Evolutionary conservation across 2,113 vertebrate genomes (phyloP).

Genomic region (Lagopus muta): DNA sequence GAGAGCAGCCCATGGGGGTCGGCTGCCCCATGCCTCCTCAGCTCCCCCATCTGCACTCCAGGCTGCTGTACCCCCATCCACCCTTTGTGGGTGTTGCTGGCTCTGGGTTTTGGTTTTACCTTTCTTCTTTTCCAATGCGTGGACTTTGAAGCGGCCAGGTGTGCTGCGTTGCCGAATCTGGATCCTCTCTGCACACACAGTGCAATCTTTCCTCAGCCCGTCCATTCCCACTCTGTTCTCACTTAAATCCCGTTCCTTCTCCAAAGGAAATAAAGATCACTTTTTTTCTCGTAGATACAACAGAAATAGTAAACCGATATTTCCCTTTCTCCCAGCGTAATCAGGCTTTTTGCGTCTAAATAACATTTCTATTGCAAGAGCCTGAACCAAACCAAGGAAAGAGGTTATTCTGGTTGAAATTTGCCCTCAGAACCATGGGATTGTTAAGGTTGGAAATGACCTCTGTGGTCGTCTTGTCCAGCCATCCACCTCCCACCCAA

Average conservation of each 20-base stretch:
- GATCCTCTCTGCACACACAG: neutral
- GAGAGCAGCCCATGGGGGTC: fast-evolving
- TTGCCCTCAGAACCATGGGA: fast-evolving
- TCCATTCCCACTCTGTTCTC: neutral
- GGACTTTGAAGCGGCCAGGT: fast-evolving
- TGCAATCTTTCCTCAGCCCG: neutral
- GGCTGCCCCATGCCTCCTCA: fast-evolving
- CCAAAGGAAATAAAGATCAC: neutral
- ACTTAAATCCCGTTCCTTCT: neutral
- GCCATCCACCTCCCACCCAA: too few species aligned
- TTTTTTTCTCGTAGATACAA: neutral
- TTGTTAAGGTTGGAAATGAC: too few species aligned
- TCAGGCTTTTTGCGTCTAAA: neutral
- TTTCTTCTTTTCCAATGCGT: fast-evolving
- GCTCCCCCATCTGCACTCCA: too few species aligned
- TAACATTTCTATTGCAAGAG: neutral
- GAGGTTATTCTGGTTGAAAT: neutral
- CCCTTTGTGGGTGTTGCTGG: neutral
- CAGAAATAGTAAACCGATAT: neutral
- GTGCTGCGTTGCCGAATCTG: neutral
- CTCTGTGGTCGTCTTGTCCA: too few species aligned
- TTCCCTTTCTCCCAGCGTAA: fast-evolving
- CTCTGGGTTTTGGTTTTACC: fast-evolving
- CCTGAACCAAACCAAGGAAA: neutral
- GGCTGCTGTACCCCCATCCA: fast-evolving